Base-by-base conservation (phyloP, 2,888 invertebrate species). In the Euphydryas editha region DNA sequence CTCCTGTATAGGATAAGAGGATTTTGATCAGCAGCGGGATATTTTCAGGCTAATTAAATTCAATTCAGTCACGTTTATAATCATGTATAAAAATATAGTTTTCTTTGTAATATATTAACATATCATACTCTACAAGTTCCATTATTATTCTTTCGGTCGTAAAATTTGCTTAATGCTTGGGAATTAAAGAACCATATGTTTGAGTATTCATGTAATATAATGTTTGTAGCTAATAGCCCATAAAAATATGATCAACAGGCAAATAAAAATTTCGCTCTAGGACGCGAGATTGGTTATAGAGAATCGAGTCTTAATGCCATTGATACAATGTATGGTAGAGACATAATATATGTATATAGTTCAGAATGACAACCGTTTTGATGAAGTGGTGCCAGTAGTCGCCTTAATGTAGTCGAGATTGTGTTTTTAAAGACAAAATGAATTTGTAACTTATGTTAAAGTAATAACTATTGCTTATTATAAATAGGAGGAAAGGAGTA, bases 161-260 rank as follows among this genome's bases (percentile, higher is more conserved):
- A 59, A 62, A 68, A 68, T 21, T 57, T 68, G 61, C 59, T 44
- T 65, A 68, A 65, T 37, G 61, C 36, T 39, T 54, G 58, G 46
- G 18, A 62, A 62, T 62, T 62, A 59, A 39, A 57, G 54, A 62
- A 55, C 69, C 63, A 58, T 66, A 59, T 56, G 61, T 42, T 36
- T 59, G 44, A 46, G 65, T 49, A 54, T 68, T 62, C 58, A 68
- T 65, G 65, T 67, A 65, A 65, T 66, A 66, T 69, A 65, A 69
- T 63, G 65, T 69, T 24, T 62, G 49, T 62, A 37, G 54, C 70
- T 84, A 82, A 84, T 83, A 81, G 86, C 72, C 77, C 65, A 79
- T 85, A 81, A 85, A 66, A 71, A 74, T 73, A 49, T 60, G 79
- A 86, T 88, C 89, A 90, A 90, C 89, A 90, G 89, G 89, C 89